phyloP scores from a whole-genome alignment of 1,140 invertebrate species.

The Tetraneura akinire region DNA sequence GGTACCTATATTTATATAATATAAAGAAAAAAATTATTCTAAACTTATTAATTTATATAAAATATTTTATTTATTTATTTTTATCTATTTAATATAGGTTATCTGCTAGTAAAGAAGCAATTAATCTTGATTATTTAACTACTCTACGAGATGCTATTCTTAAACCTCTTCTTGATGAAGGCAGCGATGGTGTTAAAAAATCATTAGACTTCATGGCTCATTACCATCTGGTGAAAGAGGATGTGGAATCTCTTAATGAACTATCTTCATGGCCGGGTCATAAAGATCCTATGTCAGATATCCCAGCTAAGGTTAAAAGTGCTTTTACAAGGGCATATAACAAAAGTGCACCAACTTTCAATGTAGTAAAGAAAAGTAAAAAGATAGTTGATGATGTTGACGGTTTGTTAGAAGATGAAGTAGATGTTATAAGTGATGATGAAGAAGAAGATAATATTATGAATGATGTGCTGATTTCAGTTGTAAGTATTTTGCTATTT shows the following conservation, averaged over 20 bases:
- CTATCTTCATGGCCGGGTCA: conserved; percentile 80
- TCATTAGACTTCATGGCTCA: conserved; percentile 76
- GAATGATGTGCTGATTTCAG: conserved; percentile 80
- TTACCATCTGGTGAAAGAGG: conserved; percentile 87
- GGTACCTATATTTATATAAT: conserved; percentile 62
- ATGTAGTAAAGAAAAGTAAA: conserved; percentile 68
- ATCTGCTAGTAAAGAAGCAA: conserved; percentile 73
- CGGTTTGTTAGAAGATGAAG: conserved; percentile 60
- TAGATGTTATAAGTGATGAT: conserved; percentile 58
- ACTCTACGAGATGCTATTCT: conserved; percentile 73
- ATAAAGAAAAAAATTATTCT: not conserved
- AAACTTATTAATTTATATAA: not conserved
- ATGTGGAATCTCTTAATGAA: conserved; percentile 85
- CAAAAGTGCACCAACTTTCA: conserved; percentile 73
- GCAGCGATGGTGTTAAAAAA: conserved; percentile 71
- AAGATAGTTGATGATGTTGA: conserved; percentile 62
- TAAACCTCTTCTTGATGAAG: conserved; percentile 71
- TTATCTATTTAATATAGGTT: conserved; percentile 62
- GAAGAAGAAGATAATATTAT: conserved; percentile 67
- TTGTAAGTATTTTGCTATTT: conserved; percentile 58
- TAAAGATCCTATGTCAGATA: conserved; percentile 71
- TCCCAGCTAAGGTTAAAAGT: conserved; percentile 87
- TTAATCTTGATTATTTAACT: conserved; percentile 81
- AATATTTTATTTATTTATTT: not conserved
- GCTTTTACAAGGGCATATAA: conserved; percentile 92